Conservation (phyloP, 2,888 invertebrate genomes). For the Geophilus truncorum region DNA sequence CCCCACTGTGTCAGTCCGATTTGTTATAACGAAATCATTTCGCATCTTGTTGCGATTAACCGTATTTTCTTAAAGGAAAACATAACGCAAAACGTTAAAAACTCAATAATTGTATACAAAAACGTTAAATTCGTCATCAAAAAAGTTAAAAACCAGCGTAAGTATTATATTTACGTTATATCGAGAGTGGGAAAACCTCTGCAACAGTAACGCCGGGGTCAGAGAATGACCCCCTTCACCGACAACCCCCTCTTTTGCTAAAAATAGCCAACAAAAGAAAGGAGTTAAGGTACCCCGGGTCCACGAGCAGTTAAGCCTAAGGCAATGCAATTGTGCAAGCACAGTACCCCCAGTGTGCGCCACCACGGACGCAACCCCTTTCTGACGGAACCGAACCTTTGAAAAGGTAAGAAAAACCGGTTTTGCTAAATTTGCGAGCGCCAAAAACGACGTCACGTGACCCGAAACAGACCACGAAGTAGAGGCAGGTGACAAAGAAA, state of each 20-base stretch:
- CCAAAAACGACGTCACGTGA: not conserved
- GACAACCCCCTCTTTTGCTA: not conserved
- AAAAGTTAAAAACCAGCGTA: no score
- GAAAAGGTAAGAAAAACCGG: not conserved
- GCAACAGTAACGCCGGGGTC: not conserved
- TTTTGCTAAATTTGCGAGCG: not conserved
- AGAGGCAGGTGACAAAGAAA: not conserved
- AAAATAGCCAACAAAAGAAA: slow-evolving; percentile 25
- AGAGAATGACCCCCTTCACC: not conserved
- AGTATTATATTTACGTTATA: not conserved
- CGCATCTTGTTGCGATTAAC: not conserved
- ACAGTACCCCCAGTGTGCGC: slow-evolving; percentile 3
- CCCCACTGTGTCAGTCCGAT: not conserved
- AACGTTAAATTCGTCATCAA: no score
- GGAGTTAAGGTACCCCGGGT: slow-evolving; percentile 2
- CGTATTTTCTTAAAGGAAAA: not conserved
- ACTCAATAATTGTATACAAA: not conserved
- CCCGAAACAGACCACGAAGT: not conserved
- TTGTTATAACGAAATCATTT: not conserved
- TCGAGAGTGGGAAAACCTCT: not conserved
- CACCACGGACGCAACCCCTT: slow-evolving; percentile 13
- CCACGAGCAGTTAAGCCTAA: slow-evolving; percentile 9
- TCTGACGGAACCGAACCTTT: not conserved
- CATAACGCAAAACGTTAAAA: not conserved
- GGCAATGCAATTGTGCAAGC: slow-evolving; percentile 5